Evolutionary conservation across 2,113 vertebrate species (phyloP), one percentile per base, ranked within the genome.

Genomic region (Ornithorhynchus anatinus): DNA sequence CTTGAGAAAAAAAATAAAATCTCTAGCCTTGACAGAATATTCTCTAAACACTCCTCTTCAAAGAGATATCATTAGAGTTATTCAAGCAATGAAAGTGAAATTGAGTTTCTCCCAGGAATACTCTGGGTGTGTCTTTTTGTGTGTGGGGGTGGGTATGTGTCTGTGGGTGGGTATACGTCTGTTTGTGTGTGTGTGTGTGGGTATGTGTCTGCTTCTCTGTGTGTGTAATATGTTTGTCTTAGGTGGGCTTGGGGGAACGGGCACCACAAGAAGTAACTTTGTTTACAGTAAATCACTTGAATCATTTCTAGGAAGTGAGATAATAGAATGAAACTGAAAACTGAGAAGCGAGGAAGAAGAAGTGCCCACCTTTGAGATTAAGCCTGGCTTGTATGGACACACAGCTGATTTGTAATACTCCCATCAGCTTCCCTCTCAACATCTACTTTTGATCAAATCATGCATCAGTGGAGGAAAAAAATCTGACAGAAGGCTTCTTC

Each of bases 361-460:
- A 64, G 38, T 52, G 5, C 29, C 60, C 43, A 39, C 71, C 37
- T n/a, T 77, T 14, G 32, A 72, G 66, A 72, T 47, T 59, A 61
- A 59, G 35, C 58, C 37, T 51, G 40, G 56, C 48, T 27, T 64
- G 44, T 44, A 37, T 44, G 40, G 56, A 8, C 31, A 69, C 40
- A 75, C 74, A 75, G 69, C 22, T 73, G 54, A 79, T 84, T 84
- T 82, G 72, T 63, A 71, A 61, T 56, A 29, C 7, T 50, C 59
- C 59, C 72, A 61, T 77, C 84, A 72, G 44, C 82, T 84, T 84
- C 38, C n/a, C n/a, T n/a, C n/a, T n/a, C n/a, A n/a, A n/a, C n/a
- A n/a, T n/a, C n/a, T n/a, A n/a, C n/a, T n/a, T n/a, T n/a, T n/a
- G n/a, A n/a, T n/a, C n/a, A n/a, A n/a, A n/a, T n/a, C n/a, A n/a